Evolutionary conservation across 2,888 invertebrate genomes (phyloP), one percentile per base, ranked within the genome.

Genomic region (Callinectes sapidus): DNA sequence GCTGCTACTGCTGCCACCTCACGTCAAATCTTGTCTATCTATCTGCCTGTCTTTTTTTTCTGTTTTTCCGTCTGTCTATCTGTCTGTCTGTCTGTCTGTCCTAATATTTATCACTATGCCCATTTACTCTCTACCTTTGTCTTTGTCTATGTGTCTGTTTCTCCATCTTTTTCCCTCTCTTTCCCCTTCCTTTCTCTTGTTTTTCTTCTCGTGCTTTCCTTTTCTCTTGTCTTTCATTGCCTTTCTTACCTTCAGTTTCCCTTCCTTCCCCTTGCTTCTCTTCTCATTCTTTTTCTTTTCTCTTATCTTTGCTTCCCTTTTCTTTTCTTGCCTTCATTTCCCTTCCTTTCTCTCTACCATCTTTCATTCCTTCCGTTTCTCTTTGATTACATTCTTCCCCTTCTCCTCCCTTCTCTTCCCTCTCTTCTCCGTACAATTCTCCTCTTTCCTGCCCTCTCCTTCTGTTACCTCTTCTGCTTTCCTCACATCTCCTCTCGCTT

Each of bases 281-380:
- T 89, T 18, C 35, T 39, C 55, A n/a, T 18, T 54, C n/a, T 32
- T 3, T 89, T 28, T 23, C 48, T 54, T 48, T n/a, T 28, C 48
- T 55, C 54, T n/a, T 16, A 39, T 81, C 13, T 16, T 8, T 14
- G 3, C 55, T 55, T 81, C 8, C 28, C 81, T 81, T 3, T 81
- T 32, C 87, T 61, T 61, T 35, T 87, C 91, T 86, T 87, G 23
- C 61, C 54, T 91, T 87, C 23, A 6, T 39, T 5, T 39, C 35
- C 32, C 35, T 42, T 39, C 42, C 23, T 48, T 39, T 48, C 6
- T 61, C 18, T 61, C 55, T 55, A 16, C 86, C 6, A n/a, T 71
- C 66, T n/a, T 23, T 71, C 66, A 23, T 23, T 71, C 90, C 32
- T 32, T 81, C 16, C 32, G 35, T 81, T 28, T 81, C 81, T 35